Conservation (phyloP, 1,140 invertebrate species). For the Tyrophagus putrescentiae region DNA sequence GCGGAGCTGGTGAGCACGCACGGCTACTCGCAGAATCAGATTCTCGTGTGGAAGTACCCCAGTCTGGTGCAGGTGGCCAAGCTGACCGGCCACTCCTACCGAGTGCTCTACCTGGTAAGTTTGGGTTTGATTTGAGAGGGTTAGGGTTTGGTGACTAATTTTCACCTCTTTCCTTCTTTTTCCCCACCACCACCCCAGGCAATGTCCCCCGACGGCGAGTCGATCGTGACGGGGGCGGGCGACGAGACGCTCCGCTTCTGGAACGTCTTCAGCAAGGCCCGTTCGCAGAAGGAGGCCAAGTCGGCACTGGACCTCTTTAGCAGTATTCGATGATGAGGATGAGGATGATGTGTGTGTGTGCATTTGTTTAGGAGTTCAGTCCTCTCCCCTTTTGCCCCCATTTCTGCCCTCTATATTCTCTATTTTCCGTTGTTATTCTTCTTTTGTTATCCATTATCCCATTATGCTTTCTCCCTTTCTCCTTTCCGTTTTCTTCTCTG, state of each 20-base stretch:
- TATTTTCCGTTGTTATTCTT: too few species aligned
- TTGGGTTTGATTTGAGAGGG: neutral
- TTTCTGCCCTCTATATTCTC: too few species aligned
- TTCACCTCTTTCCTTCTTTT: neutral
- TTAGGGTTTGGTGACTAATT: neutral
- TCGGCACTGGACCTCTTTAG: constrained; percentile 93
- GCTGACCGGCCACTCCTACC: constrained; percentile 89
- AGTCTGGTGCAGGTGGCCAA: constrained; percentile 92
- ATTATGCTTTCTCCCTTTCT: too few species aligned
- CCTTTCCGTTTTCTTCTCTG: too few species aligned
- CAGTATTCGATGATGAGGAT: constrained; percentile 57
- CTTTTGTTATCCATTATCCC: too few species aligned
- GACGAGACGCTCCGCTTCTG: constrained; percentile 97
- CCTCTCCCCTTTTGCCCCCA: too few species aligned
- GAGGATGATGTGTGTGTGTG: too few species aligned
- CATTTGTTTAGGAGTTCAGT: too few species aligned
- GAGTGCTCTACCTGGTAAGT: constrained; percentile 75
- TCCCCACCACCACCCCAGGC: constrained; percentile 41
- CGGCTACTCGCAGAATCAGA: constrained; percentile 99
- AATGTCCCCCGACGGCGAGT: constrained; percentile 95
- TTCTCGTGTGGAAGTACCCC: constrained; percentile 98
- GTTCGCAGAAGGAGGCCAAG: constrained; percentile 82
- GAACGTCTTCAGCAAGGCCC: constrained; percentile 97
- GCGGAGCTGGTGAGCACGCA: constrained; percentile 96
- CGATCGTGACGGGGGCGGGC: constrained; percentile 96